Evolutionary conservation across 2,113 vertebrate species (phyloP), one percentile per base, ranked within the genome.

Genomic region (Carassius gibelio): DNA sequence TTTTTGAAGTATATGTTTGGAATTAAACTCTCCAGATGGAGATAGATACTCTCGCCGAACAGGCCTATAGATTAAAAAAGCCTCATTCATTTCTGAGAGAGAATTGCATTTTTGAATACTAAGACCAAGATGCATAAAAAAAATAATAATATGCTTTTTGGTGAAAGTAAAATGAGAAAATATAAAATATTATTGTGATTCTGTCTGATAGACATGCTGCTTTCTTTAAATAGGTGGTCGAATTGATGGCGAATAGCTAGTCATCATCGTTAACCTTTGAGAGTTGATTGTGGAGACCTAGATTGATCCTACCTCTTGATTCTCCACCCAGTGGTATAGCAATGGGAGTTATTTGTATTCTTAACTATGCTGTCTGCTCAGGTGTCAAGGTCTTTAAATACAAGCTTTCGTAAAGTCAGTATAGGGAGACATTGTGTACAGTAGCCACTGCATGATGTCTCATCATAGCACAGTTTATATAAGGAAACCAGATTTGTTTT

Each of bases 81-180:
- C 68, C 62, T 72, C 17, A 9, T 72, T 83, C 8, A 48, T 64
- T 88, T 83, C 48, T 59, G 14, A 76, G 66, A 64, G 7, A 23
- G 50, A 14, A 59, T 34, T 82, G 15, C 17, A 62, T 57, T 83
- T 83, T 75, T 85, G 8, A 85, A 75, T 83, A 64, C 30, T 38
- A 77, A 66, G 78, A 82, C 84, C 68, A 75, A 86, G 87, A 80
- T 86, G 11, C 81, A 86, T 88, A 83, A 2, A 48, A n/a, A 80
- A n/a, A 80, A 59, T 61, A 61, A 19, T 5, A 34, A 61, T 72
- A 75, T 62, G 66, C 59, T 68, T 72, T 87, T 52, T 77, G 64
- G 61, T 84, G 68, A 75, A 84, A 81, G 62, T 38, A 74, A 81
- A 80, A 81, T 84, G 61, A 75, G 66, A 81, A 72, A 75, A 48